Evolutionary conservation across 2,113 vertebrate species (phyloP).

Genomic region (Tragelaphus strepsiceros): DNA sequence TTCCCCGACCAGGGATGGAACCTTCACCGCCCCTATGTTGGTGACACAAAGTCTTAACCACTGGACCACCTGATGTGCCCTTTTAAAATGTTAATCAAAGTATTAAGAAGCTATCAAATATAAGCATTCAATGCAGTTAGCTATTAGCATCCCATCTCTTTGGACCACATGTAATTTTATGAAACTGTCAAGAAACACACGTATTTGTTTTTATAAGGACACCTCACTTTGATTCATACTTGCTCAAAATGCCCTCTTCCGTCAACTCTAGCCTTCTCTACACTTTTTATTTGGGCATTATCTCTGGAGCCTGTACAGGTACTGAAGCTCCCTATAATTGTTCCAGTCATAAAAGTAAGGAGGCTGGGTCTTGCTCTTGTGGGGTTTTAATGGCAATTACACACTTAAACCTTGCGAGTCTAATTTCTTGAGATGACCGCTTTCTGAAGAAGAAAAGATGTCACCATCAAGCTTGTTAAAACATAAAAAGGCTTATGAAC

Average conservation of each 20-base stretch:
- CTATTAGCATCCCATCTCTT: background rate
- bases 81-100: background rate
- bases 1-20: background rate
- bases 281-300: background rate
- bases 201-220: background rate
- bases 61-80: background rate
- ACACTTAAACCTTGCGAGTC: background rate
- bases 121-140: background rate
- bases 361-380: background rate
- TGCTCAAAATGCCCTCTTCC: background rate
- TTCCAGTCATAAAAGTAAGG: background rate
- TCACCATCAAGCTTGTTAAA: background rate
- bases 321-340: background rate
- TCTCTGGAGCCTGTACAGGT: background rate
- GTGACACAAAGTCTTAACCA: background rate
- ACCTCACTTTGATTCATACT: background rate
- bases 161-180: background rate
- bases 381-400: background rate
- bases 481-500: background rate
- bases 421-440: background rate
- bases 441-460: background rate
- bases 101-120: background rate
- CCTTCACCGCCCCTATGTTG: background rate
- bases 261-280: background rate
- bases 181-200: background rate